Evolutionary conservation across 64 coral and sea anemone species (phyloP).

Genomic region (Astreopora myriophthalma): DNA sequence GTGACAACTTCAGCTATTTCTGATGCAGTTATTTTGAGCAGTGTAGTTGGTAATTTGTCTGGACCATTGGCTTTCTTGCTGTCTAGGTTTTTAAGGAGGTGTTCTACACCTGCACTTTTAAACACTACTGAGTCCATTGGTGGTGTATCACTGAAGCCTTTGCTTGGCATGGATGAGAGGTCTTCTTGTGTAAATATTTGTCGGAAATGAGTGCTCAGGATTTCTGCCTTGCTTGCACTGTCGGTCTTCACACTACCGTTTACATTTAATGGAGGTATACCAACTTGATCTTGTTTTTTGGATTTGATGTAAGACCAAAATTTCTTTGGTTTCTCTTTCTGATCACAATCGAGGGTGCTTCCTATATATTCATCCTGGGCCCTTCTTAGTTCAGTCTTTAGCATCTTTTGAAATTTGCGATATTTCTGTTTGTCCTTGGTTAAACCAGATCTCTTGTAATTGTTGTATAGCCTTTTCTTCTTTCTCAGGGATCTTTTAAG

Average conservation of each 20-base stretch:
- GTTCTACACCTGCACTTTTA: not conserved
- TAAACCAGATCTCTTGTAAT: constrained; percentile 51
- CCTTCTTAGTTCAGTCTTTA: constrained; percentile 32
- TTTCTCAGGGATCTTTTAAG: constrained; percentile 44
- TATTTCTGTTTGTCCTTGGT: constrained; percentile 47
- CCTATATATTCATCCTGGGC: constrained; percentile 58
- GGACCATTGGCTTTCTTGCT: constrained; percentile 40
- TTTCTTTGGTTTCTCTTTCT: constrained; percentile 30
- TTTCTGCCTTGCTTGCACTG: constrained; percentile 62
- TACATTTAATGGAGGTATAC: constrained; percentile 8
- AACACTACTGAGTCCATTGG: constrained; percentile 20
- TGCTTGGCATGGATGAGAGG: constrained; percentile 26
- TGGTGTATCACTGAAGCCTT: not conserved
- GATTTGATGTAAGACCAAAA: constrained; percentile 64
- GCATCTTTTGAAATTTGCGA: constrained; percentile 37
- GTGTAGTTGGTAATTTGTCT: constrained; percentile 48
- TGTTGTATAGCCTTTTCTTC: constrained; percentile 53
- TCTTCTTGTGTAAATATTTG: constrained; percentile 56
- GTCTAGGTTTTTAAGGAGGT: constrained; percentile 47
- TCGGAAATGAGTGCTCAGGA: constrained; percentile 57
- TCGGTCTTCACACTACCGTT: constrained; percentile 32
- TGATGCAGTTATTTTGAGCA: constrained; percentile 43
- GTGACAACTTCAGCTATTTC: constrained; percentile 50
- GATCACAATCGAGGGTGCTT: not conserved
- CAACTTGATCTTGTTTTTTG: constrained; percentile 66